Evolutionary conservation across 2,113 vertebrate genomes (phyloP).

Genomic region (Tragelaphus scriptus): DNA sequence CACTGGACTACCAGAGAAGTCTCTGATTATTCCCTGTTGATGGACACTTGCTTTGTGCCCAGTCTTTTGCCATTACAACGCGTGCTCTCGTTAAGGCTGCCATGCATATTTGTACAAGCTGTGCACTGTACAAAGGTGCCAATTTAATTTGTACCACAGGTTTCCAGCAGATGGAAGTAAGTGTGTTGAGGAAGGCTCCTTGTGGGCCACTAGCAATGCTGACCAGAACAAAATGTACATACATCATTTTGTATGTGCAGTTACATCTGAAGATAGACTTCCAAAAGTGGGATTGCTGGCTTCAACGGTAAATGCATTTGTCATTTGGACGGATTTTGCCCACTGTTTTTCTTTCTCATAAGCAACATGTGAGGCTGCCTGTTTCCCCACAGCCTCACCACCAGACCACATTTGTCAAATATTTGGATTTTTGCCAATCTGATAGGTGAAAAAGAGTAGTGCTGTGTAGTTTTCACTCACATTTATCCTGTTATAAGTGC

Average conservation of each 20-base stretch:
- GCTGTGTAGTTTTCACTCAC: background rate
- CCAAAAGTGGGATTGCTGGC: background rate
- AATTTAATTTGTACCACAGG: background rate
- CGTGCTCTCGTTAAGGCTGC: background rate
- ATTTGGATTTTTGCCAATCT: constrained; percentile 49
- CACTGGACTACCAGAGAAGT: background rate
- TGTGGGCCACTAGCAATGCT: background rate
- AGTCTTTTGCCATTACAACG: background rate
- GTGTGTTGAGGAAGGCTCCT: background rate
- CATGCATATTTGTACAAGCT: background rate
- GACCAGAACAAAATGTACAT: too few species aligned
- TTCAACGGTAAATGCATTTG: background rate
- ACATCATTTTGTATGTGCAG: background rate
- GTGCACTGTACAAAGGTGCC: background rate
- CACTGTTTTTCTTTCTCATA: background rate
- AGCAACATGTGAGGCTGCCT: background rate
- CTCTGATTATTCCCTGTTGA: background rate
- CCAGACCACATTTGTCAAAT: background rate
- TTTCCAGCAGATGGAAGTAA: background rate
- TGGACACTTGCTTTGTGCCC: background rate
- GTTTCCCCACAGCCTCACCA: background rate
- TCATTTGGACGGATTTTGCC: background rate
- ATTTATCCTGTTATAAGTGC: background rate
- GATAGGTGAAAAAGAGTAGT: background rate
- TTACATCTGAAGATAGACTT: background rate